Evolutionary conservation across 2,888 invertebrate species (phyloP).

Genomic region (Nemapogon koenigi): DNA sequence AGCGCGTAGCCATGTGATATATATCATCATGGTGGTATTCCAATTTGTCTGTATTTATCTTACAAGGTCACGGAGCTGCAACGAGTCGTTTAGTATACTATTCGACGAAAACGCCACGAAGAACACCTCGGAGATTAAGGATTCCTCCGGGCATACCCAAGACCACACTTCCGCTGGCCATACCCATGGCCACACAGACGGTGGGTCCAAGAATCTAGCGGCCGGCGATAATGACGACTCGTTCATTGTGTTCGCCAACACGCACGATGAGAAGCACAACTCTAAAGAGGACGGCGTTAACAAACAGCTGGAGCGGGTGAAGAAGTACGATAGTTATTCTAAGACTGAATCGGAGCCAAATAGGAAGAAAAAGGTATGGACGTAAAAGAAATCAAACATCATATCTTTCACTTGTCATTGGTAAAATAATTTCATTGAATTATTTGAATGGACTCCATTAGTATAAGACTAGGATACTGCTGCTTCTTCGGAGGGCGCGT

Average conservation of each 20-base stretch:
- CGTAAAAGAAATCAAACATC: no score
- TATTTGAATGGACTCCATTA: no score
- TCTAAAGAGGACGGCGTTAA: constrained; percentile 23
- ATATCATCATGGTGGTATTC: constrained; percentile 8
- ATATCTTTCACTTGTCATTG: no score
- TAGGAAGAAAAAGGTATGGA: constrained; percentile 36
- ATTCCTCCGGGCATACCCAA: constrained; percentile 2
- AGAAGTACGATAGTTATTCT: constrained; percentile 29
- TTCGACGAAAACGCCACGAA: constrained; percentile 41
- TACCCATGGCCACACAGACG: constrained; percentile 9
- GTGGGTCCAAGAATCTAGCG: constrained; percentile 10
- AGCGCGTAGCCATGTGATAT: neutral
- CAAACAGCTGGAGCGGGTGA: constrained; percentile 37
- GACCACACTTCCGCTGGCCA: constrained; percentile 10
- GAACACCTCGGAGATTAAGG: constrained; percentile 12
- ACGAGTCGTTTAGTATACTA: constrained; percentile 51
- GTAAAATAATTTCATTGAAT: no score
- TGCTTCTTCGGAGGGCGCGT: no score
- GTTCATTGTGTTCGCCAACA: constrained; percentile 41
- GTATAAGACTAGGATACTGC: no score
- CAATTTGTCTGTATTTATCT: neutral
- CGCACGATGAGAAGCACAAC: constrained; percentile 17
- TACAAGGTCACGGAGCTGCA: constrained; percentile 48
- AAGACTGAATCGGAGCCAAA: constrained; percentile 28
- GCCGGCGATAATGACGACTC: constrained; percentile 34